Evolutionary conservation across 2,888 invertebrate genomes (phyloP).

Genomic region (Elmis aenea): DNA sequence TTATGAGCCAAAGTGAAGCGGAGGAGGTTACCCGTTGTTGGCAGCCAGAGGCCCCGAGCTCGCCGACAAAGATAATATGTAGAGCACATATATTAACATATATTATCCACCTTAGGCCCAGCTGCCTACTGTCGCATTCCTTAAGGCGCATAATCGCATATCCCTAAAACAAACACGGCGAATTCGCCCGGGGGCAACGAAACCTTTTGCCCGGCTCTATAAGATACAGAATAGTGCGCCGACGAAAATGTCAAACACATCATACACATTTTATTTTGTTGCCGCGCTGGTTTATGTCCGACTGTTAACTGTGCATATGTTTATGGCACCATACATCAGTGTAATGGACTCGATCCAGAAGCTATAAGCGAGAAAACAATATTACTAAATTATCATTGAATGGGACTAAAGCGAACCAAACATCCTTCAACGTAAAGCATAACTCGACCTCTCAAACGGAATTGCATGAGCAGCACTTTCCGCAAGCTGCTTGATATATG

Average conservation of each 20-base stretch:
- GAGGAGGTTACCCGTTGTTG: conserved; percentile 8
- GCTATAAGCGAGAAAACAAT: conserved; percentile 25
- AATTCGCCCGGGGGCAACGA: conserved; percentile 15
- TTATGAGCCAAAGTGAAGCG: conserved; percentile 3
- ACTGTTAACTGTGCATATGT: conserved; percentile 25
- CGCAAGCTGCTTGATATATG: no score
- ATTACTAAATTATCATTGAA: conserved; percentile 23
- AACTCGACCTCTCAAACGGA: no score
- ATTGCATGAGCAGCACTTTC: no score
- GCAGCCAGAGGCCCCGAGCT: conserved; percentile 34
- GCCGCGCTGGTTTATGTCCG: conserved; percentile 18
- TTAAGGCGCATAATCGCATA: conserved; percentile 30
- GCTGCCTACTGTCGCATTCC: conserved; percentile 24
- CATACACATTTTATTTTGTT: conserved; percentile 38
- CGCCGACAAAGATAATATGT: conserved; percentile 46
- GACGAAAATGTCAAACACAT: conserved; percentile 40
- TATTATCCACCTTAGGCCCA: conserved; percentile 34
- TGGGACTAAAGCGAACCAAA: conserved; percentile 10
- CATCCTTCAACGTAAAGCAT: no score
- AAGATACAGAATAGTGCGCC: conserved; percentile 31
- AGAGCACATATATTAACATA: conserved; percentile 46
- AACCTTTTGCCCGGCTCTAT: conserved; percentile 23
- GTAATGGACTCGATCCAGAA: conserved; percentile 25
- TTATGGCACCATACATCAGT: conserved; percentile 26
- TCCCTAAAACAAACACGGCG: conserved; percentile 29